phyloP scores from a whole-genome alignment of 2,797 vertebrate species.

The Intellagama lesueurii region DNA sequence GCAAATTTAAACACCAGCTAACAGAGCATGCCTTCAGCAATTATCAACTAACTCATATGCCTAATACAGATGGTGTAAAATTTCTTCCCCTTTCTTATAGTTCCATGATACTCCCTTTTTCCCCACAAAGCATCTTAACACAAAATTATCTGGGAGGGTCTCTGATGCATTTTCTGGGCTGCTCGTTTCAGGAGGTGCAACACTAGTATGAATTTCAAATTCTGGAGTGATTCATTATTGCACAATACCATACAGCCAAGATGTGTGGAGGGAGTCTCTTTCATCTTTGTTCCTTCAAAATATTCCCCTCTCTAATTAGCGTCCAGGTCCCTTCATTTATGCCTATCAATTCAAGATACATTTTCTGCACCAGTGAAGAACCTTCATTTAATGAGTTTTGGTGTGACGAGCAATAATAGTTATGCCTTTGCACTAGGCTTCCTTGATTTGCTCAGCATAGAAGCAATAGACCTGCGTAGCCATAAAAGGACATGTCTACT shows the following conservation, averaged over 20 bases:
- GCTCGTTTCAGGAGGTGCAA: conserved; percentile 11
- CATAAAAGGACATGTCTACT: not conserved
- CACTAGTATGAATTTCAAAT: not conserved
- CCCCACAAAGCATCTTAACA: not conserved
- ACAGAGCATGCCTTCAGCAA: conserved; percentile 26
- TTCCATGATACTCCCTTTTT: not conserved
- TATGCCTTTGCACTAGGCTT: fast-evolving
- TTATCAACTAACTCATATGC: conserved; percentile 36
- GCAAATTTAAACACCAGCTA: conserved; percentile 51
- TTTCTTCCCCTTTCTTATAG: not conserved
- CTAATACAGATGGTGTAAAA: not conserved
- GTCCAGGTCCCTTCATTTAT: conserved; percentile 43
- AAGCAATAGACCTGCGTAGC: not conserved
- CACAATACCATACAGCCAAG: conserved; percentile 10
- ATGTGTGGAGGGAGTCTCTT: conserved; percentile 45
- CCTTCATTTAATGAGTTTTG: not conserved
- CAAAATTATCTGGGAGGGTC: not conserved
- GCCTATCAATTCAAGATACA: conserved; percentile 32
- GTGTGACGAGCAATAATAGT: not conserved
- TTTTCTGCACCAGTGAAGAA: conserved; percentile 28
- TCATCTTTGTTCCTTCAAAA: conserved; percentile 35
- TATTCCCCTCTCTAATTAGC: conserved; percentile 52
- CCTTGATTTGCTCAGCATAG: not conserved
- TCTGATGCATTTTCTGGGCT: not conserved
- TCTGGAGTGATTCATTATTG: conserved; percentile 26